phyloP scores from a whole-genome alignment of 1,140 invertebrate genomes.

The Drosophila albomicans region DNA sequence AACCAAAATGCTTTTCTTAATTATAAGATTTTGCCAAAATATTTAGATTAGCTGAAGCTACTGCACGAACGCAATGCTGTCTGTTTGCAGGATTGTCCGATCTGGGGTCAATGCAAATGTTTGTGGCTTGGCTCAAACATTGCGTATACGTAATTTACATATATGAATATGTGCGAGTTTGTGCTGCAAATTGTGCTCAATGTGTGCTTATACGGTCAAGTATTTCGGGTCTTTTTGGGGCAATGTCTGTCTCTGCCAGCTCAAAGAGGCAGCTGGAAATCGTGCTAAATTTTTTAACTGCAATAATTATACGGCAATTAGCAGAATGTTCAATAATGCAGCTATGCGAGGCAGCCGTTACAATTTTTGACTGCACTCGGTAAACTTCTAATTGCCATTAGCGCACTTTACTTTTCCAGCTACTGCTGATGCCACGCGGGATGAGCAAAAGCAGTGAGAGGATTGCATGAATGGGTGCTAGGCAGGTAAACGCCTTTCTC shows the following conservation, averaged over 20 bases:
- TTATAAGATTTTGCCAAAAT: slow-evolving; percentile 78
- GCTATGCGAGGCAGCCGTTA: slow-evolving; percentile 72
- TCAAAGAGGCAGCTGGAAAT: slow-evolving; percentile 11
- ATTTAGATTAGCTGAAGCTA: slow-evolving; percentile 63
- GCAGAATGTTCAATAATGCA: slow-evolving; percentile 82
- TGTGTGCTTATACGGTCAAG: slow-evolving; percentile 50
- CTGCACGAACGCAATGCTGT: slow-evolving; percentile 45
- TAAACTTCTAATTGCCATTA: slow-evolving; percentile 82
- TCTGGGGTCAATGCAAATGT: slow-evolving; percentile 56
- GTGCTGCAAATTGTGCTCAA: slow-evolving; percentile 21
- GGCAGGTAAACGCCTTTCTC: slow-evolving; percentile 53
- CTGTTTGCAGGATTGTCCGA: background rate
- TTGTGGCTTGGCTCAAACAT: slow-evolving; percentile 55
- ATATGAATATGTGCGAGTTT: background rate
- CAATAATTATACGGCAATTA: slow-evolving; percentile 83
- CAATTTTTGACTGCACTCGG: slow-evolving; percentile 80
- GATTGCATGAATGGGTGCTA: slow-evolving; percentile 7
- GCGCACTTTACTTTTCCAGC: slow-evolving; percentile 77
- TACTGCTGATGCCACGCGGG: slow-evolving; percentile 28
- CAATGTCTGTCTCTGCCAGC: background rate
- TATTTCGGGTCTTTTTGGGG: slow-evolving; percentile 21
- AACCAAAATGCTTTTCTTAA: slow-evolving; percentile 74
- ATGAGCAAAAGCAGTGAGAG: slow-evolving; percentile 23
- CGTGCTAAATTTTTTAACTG: slow-evolving; percentile 80
- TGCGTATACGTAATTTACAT: slow-evolving; percentile 57